Evolutionary conservation across 1,140 invertebrate genomes (phyloP), one percentile per base, ranked within the genome.

Genomic region (Apis cerana): DNA sequence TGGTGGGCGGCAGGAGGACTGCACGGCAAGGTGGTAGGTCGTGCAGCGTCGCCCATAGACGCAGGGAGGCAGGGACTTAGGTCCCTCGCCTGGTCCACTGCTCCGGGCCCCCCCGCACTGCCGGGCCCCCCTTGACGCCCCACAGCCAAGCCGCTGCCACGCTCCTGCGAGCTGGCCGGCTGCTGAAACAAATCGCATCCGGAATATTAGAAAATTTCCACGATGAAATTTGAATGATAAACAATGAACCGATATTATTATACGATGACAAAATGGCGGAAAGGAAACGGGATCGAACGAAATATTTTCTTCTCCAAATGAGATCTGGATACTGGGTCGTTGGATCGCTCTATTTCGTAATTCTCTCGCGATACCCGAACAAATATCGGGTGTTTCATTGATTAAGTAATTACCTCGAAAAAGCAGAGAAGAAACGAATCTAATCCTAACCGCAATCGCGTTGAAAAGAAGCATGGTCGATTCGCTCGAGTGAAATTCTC

Each of bases 11-110:
- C 92, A 84, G 90, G 93, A 82, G 93, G 92, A 85, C 93, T 94
- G 83, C 92, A 93, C 79, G 93, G 92, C 75, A 93, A 88, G 80
- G 91, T 94, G 75, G 92, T 93, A 21, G 93, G 93, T 89, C 93
- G 95, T 92, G 94, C 94, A 80, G 94, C 94, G 93, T 94, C 96
- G 93, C 92, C 96, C 94, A 94, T 95, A 91, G 95, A 95, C 92
- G 95, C 95, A 58, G 96, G 96, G 77, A 96, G 95, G 89, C 96
- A 96, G 86, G 96, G 96, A 89, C 96, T 96, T 69, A 96, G 94
- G 89, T 96, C 96, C 89, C 96, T 95, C 56, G 96, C 96, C 88
- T 96, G 96, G 88, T 97, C 96, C 93, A 96, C 96, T 89, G 96
- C 95, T 89, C 96, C 95, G 94, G 94, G 91, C 91, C 94, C 92